phyloP scores from a whole-genome alignment of 53 echinoderm and acorn worm species.

The Arbacia lixula region DNA sequence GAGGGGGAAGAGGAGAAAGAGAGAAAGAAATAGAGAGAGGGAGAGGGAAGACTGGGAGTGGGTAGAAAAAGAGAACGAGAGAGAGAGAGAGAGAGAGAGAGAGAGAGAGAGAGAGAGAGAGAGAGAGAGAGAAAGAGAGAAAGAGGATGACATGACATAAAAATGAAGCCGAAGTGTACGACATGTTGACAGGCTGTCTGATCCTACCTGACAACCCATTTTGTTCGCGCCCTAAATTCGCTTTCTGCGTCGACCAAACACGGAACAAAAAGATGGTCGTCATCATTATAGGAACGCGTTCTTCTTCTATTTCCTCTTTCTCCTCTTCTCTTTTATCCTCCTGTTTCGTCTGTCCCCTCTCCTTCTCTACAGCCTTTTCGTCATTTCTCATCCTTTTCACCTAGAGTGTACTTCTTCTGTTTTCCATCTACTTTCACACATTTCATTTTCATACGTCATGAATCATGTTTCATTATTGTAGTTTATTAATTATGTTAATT shows the following conservation, averaged over 20 bases:
- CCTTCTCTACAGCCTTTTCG: too few relatives aligned
- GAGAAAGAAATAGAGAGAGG: background rate
- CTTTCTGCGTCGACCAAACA: slow-evolving; percentile 4
- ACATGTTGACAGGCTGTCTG: slow-evolving; percentile 33
- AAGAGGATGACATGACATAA: slow-evolving; percentile 48
- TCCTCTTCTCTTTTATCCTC: too few relatives aligned
- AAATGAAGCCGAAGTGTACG: slow-evolving; percentile 46
- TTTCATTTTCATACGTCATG: too few relatives aligned
- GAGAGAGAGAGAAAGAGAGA: slow-evolving; percentile 18
- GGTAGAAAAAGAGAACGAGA: slow-evolving; percentile 27
- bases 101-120: slow-evolving; percentile 9
- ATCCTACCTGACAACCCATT: slow-evolving; percentile 49
- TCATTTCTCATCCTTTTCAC: too few relatives aligned
- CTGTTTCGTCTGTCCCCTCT: too few relatives aligned
- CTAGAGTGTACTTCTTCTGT: too few relatives aligned
- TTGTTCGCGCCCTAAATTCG: slow-evolving; percentile 55
- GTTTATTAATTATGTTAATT: too few relatives aligned
- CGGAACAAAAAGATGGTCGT: too few relatives aligned
- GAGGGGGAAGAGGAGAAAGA: background rate
- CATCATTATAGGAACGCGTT: too few relatives aligned
- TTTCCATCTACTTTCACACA: too few relatives aligned
- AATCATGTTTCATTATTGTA: too few relatives aligned
- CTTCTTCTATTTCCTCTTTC: too few relatives aligned
- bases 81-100: background rate
- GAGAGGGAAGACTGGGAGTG: slow-evolving; percentile 6